A percentile compares a stretch with the other conserved stretches of the same genome.
These are phyloP conservation scores for Sebastes iracundus DNA, from an alignment of 2,797 vertebrate genomes.

Conservation along the genomic window DNA sequence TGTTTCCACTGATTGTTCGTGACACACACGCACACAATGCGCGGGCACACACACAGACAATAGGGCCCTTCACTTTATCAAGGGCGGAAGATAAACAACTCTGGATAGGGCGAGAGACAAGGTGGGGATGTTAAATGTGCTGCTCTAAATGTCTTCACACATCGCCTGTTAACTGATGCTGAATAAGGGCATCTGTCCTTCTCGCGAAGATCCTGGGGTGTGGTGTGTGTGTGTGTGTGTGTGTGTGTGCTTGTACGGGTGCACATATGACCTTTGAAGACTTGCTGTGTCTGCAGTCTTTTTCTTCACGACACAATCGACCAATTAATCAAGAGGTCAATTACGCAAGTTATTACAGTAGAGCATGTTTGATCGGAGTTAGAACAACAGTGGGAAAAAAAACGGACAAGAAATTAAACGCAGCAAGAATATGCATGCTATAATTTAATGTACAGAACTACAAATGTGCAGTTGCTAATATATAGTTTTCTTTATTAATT, in stretches of 20 bases:
- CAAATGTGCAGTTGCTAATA: background rate
- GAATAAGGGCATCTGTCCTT: conserved; percentile 78
- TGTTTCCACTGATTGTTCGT: conserved; percentile 70
- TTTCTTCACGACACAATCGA: conserved; percentile 58
- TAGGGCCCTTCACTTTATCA: conserved; percentile 70
- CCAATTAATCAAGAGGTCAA: conserved; percentile 66
- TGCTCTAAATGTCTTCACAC: conserved; percentile 76
- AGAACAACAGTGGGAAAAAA: conserved; percentile 18
- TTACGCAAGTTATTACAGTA: conserved; percentile 42
- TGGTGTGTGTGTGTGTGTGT: background rate
- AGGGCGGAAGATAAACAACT: conserved; percentile 75
- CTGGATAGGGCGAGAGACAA: conserved; percentile 67
- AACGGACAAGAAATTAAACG: background rate
- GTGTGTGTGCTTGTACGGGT: conserved; percentile 7
- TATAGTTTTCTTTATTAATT: background rate
- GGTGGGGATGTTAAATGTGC: conserved; percentile 77
- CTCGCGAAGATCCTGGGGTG: conserved; percentile 49
- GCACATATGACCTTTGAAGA: conserved; percentile 65
- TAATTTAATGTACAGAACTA: background rate
- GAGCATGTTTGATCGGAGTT: conserved; percentile 35
- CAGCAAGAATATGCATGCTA: background rate
- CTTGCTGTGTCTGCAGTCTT: conserved; percentile 69
- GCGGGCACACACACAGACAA: conserved; percentile 28
- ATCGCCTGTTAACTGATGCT: conserved; percentile 76
- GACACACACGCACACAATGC: conserved; percentile 42